Evolutionary conservation across 2,888 invertebrate genomes (phyloP), one percentile per base, ranked within the genome.

Genomic region (Yponomeuta evonymella): DNA sequence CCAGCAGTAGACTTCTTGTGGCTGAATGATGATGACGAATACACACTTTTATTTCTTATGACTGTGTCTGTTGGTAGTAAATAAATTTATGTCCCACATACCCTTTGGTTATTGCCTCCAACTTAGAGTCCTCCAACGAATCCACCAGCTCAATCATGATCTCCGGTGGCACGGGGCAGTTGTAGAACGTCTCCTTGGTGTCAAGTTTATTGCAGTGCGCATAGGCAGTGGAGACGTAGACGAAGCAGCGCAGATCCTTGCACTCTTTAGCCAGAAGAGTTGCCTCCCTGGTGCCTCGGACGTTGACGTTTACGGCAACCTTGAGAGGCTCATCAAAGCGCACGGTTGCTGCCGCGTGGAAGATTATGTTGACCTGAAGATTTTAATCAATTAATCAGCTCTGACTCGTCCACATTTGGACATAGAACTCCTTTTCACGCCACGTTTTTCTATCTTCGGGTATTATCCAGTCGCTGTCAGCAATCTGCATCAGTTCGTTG

Each of bases 241-340:
- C 92, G 77, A 95, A 12, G 29, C n/a, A 29, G 23, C 58, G 48
- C n/a, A 69, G 68, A 11, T 69, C 48, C 48, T 33, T 30, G 48
- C 67, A 67, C 15, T 58, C 15, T 58, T 15, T 12, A 15, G 51
- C 51, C 51, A 58, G 51, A 12, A 15, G 12, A 4, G 8, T 5
- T 15, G 8, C 51, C 51, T 58, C 51, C 51, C 51, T 33, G 1
- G 67, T 67, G 12, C 97, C 97, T 70, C 96, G 93, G 0, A 97
- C 95, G 83, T 98, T 98, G 84, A 98, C 93, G 71, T 96, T 90
- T 6, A 97, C 95, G 0, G 98, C 97, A 74, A 93, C 94, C 80
- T 95, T 95, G 68, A 98, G 88, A 0, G 94, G 93, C 80, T 97
- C 98, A 84, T 98, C 97, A 79, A 98, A 98, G 79, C 95, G 94